Evolutionary conservation across 2,113 vertebrate species (phyloP), one percentile per base, ranked within the genome.

Genomic region (Microcebus ravelobensis): DNA sequence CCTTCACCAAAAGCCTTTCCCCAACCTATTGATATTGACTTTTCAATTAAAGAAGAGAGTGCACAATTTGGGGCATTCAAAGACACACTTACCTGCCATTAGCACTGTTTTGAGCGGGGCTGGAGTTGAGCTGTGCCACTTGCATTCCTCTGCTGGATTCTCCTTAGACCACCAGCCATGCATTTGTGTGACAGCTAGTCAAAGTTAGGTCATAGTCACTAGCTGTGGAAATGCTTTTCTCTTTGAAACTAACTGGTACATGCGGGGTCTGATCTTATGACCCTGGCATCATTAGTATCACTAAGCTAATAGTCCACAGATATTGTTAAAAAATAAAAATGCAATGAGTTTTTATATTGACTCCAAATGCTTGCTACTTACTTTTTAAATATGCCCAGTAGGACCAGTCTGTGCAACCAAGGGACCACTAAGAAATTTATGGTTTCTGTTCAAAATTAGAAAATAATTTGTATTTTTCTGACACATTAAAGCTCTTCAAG

Each of bases 231-330:
- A 95, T 65, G 65, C 34, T 76, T 39, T 83, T 91, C 55, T 74
- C 87, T 97, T 96, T 96, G 92, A 96, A 93, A 77, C 52, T 84
- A 90, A 93, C 76, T 87, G 70, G 71, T 71, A 81, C 84, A 95
- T 95, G 71, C 95, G 83, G 80, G 55, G 21, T 87, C 96, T 97
- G 96, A 96, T 90, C 89, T 96, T 91, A 88, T 91, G n/a, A 68
- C 71, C 39, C 84, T 91, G 42, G 61, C 15, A 57, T 96, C 83
- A 87, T 97, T 93, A 94, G 63, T 71, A 76, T 87, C 74, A 85
- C 70, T 86, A 79, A 95, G 39, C 45, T 95, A 92, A 95, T 71
- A 89, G 88, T 70, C 57, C 80, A 97, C 80, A 97, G 92, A 92
- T 87, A 97, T 50, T 89, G 36, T 91, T 82, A 67, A 96, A 95